Base-by-base conservation (phyloP, 2,113 vertebrate species). In the Salminus brasiliensis region DNA sequence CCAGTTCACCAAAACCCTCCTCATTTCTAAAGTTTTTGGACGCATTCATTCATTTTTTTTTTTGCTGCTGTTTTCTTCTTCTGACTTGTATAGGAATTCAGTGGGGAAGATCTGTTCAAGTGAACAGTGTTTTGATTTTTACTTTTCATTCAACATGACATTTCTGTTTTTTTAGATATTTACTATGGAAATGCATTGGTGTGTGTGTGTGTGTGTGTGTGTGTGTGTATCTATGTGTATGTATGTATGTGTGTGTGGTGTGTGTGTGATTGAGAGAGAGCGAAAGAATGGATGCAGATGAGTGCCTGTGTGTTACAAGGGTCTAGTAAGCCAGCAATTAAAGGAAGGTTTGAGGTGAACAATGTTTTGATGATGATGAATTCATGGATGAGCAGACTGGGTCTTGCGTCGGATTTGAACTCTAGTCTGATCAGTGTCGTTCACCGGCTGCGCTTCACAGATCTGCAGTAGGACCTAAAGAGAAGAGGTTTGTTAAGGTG, bases 21-120 rank as follows among this genome's bases (percentile, higher is more conserved):
- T 74, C 23, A 3, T 36, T 59, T 67, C 23, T 76, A 30, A 78
- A 74, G 70, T 47, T 30, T 53, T 74, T 88, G 91, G 92, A 94
- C 90, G 92, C 91, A 90, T 93, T 93, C 88, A n/a, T n/a, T n/a
- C n/a, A n/a, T n/a, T n/a, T n/a, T n/a, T n/a, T 91, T 93, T 90
- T 92, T 76, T 84, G 41, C 77, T 55, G 91, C 91, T 88, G 91
- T 93, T 89, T 91, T 79, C 81, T 70, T 78, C 43, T 76, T 77
- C 80, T 36, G 43, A 72, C 53, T 41, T 79, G 34, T 36, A 57
- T 69, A 71, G 66, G 85, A 88, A 85, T 86, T 87, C 88, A 86
- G 85, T 25, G 88, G 75, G 69, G 30, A 43, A 63, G 92, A 85
- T 91, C 81, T 90, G 89, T 85, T 88, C 87, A 91, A 90, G 83